Evolutionary conservation across 2,888 invertebrate species (phyloP), one percentile per base, ranked within the genome.

Genomic region (Scaptomyza tumidula): DNA sequence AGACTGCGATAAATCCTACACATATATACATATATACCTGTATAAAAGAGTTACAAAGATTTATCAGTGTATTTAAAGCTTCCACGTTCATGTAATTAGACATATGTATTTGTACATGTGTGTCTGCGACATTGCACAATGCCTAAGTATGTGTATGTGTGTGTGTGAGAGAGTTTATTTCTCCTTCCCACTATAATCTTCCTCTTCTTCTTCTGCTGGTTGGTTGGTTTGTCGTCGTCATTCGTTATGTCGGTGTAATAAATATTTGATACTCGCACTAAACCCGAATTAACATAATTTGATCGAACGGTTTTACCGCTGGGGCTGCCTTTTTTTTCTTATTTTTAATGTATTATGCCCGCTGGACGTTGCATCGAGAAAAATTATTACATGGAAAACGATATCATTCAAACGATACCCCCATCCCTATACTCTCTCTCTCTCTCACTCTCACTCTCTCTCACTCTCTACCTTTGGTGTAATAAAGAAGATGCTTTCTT

Each of bases 221-320:
- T 19, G 19, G 1, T 33, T 10, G 33, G 33, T 24, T 3, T 13
- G 13, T 13, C 35, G 35, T 35, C 35, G 35, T 41, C 41, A 6
- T 41, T 39, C 19, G 65, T 55, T 50, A 29, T 52, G 44, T 67
- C 71, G 39, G 37, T 73, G 78, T 68, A 64, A 76, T 64, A 78
- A 75, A 84, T 84, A 78, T 76, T 78, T 82, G 80, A 85, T 85
- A 82, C 87, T 85, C 72, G 69, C 81, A 89, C 88, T 89, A 80
- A 88, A 71, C 78, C 82, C 74, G 67, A 83, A 88, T 88, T 89
- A 80, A 88, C 89, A 88, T 88, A 89, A 89, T 86, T 89, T 89
- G 89, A 88, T 88, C 78, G 86, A 89, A 77, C 85, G 85, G 72
- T 78, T 75, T 41, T 59, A 71, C 75, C 60, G 66, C 72, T 70